Evolutionary conservation across 1,140 invertebrate genomes (phyloP).

Genomic region (Polypedilum vanderplanki): DNA sequence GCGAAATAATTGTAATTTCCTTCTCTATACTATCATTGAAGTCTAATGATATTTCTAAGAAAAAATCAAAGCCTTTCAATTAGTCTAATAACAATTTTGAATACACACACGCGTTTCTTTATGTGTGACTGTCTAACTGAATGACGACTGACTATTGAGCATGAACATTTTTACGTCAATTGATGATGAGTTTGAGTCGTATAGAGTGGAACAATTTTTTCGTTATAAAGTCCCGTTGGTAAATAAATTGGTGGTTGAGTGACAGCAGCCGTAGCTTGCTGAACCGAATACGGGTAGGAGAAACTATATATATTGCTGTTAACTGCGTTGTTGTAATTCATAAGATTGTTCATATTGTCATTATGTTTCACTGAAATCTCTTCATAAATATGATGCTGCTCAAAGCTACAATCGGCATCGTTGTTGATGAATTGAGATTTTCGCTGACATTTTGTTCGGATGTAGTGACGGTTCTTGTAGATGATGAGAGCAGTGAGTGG

Average conservation of each 20-base stretch:
- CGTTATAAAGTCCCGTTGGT: slow-evolving; percentile 25
- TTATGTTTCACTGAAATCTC: slow-evolving; percentile 21
- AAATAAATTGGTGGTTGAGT: slow-evolving; percentile 23
- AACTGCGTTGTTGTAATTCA: slow-evolving; percentile 16
- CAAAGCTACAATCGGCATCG: slow-evolving; percentile 24
- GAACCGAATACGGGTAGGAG: background rate
- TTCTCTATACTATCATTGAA: background rate
- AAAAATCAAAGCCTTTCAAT: slow-evolving; percentile 5
- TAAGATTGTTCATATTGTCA: slow-evolving; percentile 23
- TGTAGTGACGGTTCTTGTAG: background rate
- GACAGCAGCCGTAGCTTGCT: background rate
- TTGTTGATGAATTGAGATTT: slow-evolving; percentile 24
- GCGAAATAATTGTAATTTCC: slow-evolving; percentile 3
- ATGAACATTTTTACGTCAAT: background rate
- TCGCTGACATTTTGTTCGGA: background rate
- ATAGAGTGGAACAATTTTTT: slow-evolving; percentile 25
- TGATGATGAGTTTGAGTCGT: slow-evolving; percentile 7
- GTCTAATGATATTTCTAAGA: background rate
- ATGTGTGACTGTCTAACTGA: no score
- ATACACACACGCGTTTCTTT: background rate
- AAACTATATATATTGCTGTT: slow-evolving; percentile 27
- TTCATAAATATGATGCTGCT: slow-evolving; percentile 18
- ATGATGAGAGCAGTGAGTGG: background rate
- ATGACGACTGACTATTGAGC: no score
- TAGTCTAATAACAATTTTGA: background rate